Evolutionary conservation across 2,113 vertebrate genomes (phyloP).

Genomic region (Zosterops hypoxanthus): DNA sequence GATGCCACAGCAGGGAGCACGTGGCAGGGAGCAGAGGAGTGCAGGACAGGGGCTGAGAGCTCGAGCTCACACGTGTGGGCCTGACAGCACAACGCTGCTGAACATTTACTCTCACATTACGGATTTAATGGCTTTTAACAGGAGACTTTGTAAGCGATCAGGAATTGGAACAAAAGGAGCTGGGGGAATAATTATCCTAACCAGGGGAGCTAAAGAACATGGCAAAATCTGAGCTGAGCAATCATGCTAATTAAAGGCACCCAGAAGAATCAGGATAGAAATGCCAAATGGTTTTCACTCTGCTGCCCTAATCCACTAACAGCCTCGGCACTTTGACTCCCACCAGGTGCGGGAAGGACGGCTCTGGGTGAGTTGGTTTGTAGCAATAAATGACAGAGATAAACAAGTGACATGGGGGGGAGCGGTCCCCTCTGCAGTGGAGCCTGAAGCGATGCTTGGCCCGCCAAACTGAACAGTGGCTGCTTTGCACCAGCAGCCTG

Average conservation of each 20-base stretch:
- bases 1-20: neutral
- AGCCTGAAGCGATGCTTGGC: neutral
- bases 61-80: neutral
- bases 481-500: neutral
- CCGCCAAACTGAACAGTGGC: neutral
- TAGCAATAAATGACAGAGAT: neutral
- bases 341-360: conserved; percentile 35
- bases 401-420: neutral
- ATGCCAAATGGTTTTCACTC: conserved; percentile 67
- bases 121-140: conserved; percentile 68
- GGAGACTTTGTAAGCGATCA: conserved; percentile 64
- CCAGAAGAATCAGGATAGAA: conserved; percentile 68
- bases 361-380: neutral
- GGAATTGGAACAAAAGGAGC: conserved; percentile 65
- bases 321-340: conserved; percentile 37
- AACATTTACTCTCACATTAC: conserved; percentile 39
- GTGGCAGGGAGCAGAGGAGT: conserved; percentile 7
- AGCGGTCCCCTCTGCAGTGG: neutral
- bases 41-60: neutral
- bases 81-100: neutral
- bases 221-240: conserved; percentile 19
- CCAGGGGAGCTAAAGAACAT: conserved; percentile 43
- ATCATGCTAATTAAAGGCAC: conserved; percentile 73
- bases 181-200: conserved; percentile 59
- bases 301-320: conserved; percentile 60